A percentile compares a stretch with the other conserved stretches of the same genome.
Conservation (phyloP, 2,113 vertebrate genomes). For the Martes martes region DNA sequence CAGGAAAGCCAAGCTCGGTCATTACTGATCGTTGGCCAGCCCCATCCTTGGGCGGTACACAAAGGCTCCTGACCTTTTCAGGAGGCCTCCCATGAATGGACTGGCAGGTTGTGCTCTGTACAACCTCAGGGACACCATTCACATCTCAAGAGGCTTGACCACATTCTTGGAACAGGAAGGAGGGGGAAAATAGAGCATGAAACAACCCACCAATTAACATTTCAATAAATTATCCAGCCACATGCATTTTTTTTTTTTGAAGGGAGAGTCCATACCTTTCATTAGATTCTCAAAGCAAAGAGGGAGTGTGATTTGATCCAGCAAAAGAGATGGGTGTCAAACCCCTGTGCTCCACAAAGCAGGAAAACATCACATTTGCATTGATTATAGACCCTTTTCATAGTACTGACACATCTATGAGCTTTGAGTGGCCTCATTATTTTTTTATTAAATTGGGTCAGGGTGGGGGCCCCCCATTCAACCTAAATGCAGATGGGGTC, state of each 20-base stretch:
- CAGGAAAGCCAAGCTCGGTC: background rate
- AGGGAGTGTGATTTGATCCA: slow-evolving; percentile 55
- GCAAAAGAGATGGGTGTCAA: slow-evolving; percentile 61
- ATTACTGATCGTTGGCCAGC: background rate
- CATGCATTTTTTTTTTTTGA: slow-evolving; percentile 32
- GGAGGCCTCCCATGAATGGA: background rate
- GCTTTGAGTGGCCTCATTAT: slow-evolving; percentile 73
- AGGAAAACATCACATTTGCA: slow-evolving; percentile 71
- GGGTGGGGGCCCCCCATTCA: slow-evolving; percentile 60
- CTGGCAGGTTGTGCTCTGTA: background rate
- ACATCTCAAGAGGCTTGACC: slow-evolving; percentile 55
- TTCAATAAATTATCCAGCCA: slow-evolving; percentile 62
- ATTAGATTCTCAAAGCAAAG: slow-evolving; percentile 67
- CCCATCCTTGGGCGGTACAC: background rate
- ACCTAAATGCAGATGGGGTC: slow-evolving; percentile 66
- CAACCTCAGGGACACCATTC: slow-evolving; percentile 44
- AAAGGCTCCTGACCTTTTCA: background rate
- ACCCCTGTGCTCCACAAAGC: slow-evolving; percentile 53
- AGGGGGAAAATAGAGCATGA: slow-evolving; percentile 25
- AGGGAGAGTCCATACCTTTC: slow-evolving; percentile 57
- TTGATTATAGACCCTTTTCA: slow-evolving; percentile 64
- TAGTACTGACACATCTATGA: slow-evolving; percentile 64
- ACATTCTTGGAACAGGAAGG: slow-evolving; percentile 39
- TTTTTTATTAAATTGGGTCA: slow-evolving; percentile 73
- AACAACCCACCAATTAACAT: slow-evolving; percentile 62